Conservation (phyloP, 2,888 invertebrate genomes). For the Brenthis ino region DNA sequence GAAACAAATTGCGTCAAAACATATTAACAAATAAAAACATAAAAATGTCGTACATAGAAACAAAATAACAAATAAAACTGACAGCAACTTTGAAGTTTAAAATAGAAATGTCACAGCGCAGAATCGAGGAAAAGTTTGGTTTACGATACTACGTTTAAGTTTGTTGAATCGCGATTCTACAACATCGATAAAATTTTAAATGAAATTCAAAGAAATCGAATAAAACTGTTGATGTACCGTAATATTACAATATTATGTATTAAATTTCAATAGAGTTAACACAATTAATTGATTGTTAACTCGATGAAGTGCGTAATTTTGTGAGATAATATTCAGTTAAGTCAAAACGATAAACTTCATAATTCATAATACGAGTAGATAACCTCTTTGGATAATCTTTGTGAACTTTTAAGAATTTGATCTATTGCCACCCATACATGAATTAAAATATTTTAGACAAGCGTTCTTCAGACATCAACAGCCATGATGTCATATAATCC, state of each 20-base stretch:
- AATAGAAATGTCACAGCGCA: conserved; percentile 65
- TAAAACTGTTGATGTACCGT: conserved; percentile 13
- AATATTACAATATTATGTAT: conserved; percentile 19
- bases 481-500: too few species aligned
- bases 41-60: conserved; percentile 29
- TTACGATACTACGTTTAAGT: conserved; percentile 55
- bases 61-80: conserved; percentile 42
- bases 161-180: conserved; percentile 45
- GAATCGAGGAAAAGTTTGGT: conserved; percentile 58
- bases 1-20: conserved; percentile 2
- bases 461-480: too few species aligned
- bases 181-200: conserved; percentile 44
- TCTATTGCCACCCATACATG: conserved; percentile 18
- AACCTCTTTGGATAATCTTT: conserved; percentile 26
- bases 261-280: neutral
- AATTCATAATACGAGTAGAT: conserved; percentile 25
- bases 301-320: conserved; percentile 1
- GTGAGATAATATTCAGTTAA: conserved; percentile 9
- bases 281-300: neutral
- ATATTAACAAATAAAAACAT: conserved; percentile 24
- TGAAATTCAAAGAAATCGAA: conserved; percentile 38
- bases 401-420: conserved; percentile 22
- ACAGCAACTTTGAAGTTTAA: conserved; percentile 57
- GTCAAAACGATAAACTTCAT: conserved; percentile 19
- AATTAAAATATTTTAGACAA: neutral